Evolutionary conservation across 2,113 vertebrate genomes (phyloP).

Genomic region (Gymnocephalus cernua): DNA sequence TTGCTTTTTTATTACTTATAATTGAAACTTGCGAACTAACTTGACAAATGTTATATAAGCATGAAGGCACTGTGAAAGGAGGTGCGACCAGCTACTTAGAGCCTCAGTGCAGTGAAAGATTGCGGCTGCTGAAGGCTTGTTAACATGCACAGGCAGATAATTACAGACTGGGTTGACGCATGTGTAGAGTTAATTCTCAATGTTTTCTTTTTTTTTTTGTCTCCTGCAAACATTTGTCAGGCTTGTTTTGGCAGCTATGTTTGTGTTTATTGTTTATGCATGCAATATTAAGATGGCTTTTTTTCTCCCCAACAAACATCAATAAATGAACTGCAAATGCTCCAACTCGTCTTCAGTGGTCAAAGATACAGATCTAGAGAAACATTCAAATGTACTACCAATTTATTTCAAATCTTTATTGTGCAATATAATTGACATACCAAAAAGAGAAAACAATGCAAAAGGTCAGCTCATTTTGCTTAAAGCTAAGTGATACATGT

Average conservation of each 20-base stretch:
- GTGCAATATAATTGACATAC: conserved; percentile 67
- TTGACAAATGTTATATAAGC: conserved; percentile 7
- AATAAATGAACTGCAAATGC: conserved; percentile 59
- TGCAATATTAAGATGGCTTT: conserved; percentile 28
- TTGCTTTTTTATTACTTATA: background rate
- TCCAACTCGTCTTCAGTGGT: background rate
- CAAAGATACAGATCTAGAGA: background rate
- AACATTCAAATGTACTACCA: background rate
- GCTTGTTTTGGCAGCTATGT: conserved; percentile 42
- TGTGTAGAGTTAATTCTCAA: conserved; percentile 40
- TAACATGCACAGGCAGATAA: background rate
- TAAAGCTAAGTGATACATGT: conserved; percentile 30
- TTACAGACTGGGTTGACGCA: conserved; percentile 28
- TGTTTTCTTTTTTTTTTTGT: conserved; percentile 46
- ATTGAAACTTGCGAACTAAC: conserved; percentile 5
- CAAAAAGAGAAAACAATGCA: conserved; percentile 7
- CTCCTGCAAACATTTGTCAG: conserved; percentile 44
- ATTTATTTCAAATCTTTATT: conserved; percentile 70
- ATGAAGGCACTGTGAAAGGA: conserved; percentile 18
- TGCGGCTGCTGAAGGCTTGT: conserved; percentile 11
- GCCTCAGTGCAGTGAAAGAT: conserved; percentile 12
- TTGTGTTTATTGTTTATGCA: conserved; percentile 26
- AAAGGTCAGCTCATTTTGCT: background rate
- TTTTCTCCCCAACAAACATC: background rate
- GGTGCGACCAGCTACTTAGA: conserved; percentile 7